phyloP scores from a whole-genome alignment of 2,888 invertebrate species.

The Idaea dimidiata region DNA sequence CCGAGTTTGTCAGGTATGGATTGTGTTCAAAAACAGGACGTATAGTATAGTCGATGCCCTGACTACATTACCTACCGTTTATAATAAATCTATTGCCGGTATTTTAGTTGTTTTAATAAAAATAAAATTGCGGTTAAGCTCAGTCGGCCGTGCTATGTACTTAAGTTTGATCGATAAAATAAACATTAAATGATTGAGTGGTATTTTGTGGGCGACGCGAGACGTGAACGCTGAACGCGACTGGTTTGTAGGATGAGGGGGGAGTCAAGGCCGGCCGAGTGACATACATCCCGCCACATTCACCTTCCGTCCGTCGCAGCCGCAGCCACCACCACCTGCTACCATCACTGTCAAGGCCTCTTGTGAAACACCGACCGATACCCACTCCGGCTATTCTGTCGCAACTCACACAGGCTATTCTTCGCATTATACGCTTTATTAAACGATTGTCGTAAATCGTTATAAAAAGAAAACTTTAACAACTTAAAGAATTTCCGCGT shows the following conservation, averaged over 20 bases:
- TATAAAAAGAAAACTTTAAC: neutral
- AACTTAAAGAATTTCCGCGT: conserved; percentile 30
- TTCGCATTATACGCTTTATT: conserved; percentile 23
- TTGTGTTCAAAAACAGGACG: no score
- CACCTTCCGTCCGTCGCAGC: conserved; percentile 68
- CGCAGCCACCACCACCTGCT: conserved; percentile 45
- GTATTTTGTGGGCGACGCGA: conserved; percentile 35
- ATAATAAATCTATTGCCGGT: neutral
- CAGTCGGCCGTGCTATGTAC: neutral
- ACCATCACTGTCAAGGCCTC: conserved; percentile 74
- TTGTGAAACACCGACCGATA: conserved; percentile 64
- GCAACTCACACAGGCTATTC: conserved; percentile 49
- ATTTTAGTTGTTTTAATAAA: neutral
- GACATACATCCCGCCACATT: conserved; percentile 74
- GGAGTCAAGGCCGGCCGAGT: conserved; percentile 72
- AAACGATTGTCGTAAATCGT: neutral
- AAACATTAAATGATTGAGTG: conserved; percentile 1
- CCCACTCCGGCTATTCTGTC: conserved; percentile 51
- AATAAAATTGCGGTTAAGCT: neutral
- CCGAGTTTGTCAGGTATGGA: no score
- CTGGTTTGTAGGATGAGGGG: conserved; percentile 56
- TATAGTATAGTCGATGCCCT: no score
- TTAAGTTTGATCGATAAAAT: neutral
- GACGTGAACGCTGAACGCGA: conserved; percentile 43
- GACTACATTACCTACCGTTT: no score